Evolutionary conservation across 2,113 vertebrate genomes (phyloP).

Genomic region (Phodopus roborovskii): DNA sequence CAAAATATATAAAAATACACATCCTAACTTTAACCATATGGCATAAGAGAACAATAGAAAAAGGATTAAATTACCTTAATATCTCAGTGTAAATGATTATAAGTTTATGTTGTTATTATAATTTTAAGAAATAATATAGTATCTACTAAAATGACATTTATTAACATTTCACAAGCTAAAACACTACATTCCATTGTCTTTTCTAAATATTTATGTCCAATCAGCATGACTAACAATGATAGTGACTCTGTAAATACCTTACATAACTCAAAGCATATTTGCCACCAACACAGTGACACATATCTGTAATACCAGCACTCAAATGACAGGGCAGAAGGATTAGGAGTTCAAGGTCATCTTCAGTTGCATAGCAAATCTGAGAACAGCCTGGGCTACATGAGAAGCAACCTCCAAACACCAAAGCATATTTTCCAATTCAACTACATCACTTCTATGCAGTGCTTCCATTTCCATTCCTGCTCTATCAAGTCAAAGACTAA

Average conservation of each 20-base stretch:
- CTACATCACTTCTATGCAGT: slow-evolving; percentile 34
- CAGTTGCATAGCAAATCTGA: not conserved
- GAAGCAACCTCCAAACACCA: not conserved
- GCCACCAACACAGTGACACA: not conserved
- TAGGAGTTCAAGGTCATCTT: not conserved
- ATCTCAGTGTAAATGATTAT: not conserved
- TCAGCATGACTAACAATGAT: not conserved
- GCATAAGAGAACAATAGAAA: not conserved
- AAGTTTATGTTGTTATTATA: not conserved
- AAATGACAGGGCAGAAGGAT: not conserved
- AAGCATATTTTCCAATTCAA: not conserved
- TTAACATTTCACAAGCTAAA: slow-evolving; percentile 4
- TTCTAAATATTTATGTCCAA: slow-evolving; percentile 3
- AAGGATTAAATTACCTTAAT: not conserved
- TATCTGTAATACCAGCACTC: not conserved
- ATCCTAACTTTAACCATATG: not conserved
- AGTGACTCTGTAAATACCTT: slow-evolving; percentile 42
- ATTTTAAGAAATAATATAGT: not conserved
- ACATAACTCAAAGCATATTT: slow-evolving; percentile 28
- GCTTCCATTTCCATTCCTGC: slow-evolving; percentile 44
- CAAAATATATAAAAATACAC: not conserved
- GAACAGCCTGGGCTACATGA: not conserved
- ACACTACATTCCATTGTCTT: not conserved
- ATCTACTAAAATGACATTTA: not conserved
- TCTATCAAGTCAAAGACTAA: slow-evolving; percentile 51